phyloP scores from a whole-genome alignment of 2,113 vertebrate genomes.

The Calyptommatus sinebrachiatus region DNA sequence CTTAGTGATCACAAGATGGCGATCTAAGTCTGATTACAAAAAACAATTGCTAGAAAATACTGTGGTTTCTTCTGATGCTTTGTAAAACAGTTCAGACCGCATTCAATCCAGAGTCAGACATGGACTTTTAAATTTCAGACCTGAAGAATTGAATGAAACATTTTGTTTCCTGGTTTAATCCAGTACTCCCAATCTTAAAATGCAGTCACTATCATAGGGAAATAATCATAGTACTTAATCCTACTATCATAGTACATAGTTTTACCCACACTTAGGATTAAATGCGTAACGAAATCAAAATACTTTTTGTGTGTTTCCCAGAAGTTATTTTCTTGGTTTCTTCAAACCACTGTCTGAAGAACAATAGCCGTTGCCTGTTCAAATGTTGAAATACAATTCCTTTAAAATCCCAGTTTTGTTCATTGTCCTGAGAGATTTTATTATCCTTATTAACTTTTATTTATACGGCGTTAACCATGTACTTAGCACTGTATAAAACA shows the following conservation, averaged over 20 bases:
- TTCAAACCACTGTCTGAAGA: background rate
- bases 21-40: conserved; percentile 46
- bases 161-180: too few species aligned
- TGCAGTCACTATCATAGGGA: too few species aligned
- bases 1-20: conserved; percentile 64
- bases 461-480: background rate
- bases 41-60: background rate
- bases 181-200: too few species aligned
- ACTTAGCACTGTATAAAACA: too few species aligned
- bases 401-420: background rate
- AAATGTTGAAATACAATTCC: too few species aligned
- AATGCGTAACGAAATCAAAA: conserved; percentile 24
- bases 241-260: background rate
- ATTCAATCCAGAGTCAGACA: background rate
- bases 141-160: background rate
- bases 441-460: background rate
- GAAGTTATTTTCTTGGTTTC: conserved; percentile 51
- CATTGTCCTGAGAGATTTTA: background rate
- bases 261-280: background rate
- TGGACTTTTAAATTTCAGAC: background rate
- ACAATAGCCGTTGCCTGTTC: background rate
- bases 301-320: conserved; percentile 39
- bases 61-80: background rate
- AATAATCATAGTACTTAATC: background rate
- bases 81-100: background rate